A percentile compares a stretch with the other conserved stretches of the same genome.
These are phyloP conservation scores for Cryptus armator DNA, from an alignment of 2,888 invertebrate species.

Conservation along the genomic window DNA sequence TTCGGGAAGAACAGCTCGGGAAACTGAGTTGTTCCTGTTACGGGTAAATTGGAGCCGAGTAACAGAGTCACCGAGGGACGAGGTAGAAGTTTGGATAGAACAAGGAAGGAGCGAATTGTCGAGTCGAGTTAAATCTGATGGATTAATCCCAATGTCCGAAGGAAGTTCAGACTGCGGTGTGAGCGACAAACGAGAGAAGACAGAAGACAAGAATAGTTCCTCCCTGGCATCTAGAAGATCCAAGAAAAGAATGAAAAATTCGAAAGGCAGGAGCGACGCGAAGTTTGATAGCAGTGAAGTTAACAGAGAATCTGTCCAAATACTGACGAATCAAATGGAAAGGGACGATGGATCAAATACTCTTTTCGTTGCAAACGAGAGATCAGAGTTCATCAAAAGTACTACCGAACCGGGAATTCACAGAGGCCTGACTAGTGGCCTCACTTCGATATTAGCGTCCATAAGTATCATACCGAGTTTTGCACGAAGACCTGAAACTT, in stretches of 20 bases:
- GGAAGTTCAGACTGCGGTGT: neutral
- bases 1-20: conserved; percentile 17
- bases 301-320: neutral
- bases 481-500: conserved; percentile 14
- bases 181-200: neutral
- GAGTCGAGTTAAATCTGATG: neutral
- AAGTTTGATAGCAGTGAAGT: neutral
- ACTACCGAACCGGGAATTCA: conserved; percentile 3
- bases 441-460: conserved; percentile 25
- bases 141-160: conserved; percentile 33
- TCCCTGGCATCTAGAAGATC: neutral
- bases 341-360: conserved; percentile 4
- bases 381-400: neutral
- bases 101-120: conserved; percentile 3
- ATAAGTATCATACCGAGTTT: conserved; percentile 23
- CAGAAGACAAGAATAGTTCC: neutral
- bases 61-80: conserved; percentile 7
- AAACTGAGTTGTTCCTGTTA: conserved; percentile 1
- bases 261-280: neutral
- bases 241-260: neutral
- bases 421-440: neutral
- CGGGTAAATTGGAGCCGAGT: conserved; percentile 30
- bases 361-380: neutral
- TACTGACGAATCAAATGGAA: neutral
- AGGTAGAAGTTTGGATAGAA: neutral